These are phyloP conservation scores for Callopanchax toddi DNA, from an alignment of 2,113 vertebrate species.

Conservation along the genomic window DNA sequence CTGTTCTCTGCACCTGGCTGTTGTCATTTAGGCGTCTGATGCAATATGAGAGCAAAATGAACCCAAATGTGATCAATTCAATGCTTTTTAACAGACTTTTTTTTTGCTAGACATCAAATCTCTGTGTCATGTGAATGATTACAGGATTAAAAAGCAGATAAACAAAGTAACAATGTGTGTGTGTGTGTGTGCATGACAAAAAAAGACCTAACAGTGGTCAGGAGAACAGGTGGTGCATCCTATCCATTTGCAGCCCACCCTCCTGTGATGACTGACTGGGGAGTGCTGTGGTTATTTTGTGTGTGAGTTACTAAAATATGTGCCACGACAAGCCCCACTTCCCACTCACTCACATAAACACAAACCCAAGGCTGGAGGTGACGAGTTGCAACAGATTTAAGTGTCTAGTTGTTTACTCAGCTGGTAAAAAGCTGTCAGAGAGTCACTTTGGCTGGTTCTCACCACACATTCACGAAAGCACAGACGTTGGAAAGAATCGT, in stretches of 20 bases:
- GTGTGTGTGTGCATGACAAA: background rate
- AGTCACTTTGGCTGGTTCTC: too few species aligned
- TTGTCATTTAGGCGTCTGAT: constrained; percentile 43
- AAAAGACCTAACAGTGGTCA: constrained; percentile 13
- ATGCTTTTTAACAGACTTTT: background rate
- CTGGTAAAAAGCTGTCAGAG: background rate
- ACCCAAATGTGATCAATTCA: background rate
- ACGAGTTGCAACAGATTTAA: constrained; percentile 30
- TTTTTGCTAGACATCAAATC: too few species aligned
- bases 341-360: constrained; percentile 19
- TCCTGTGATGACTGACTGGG: constrained; percentile 36
- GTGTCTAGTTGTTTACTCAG: background rate
- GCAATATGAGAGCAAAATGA: constrained; percentile 22
- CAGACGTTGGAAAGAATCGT: background rate
- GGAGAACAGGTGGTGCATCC: constrained; percentile 55
- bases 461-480: too few species aligned
- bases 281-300: constrained; percentile 15
- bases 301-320: constrained; percentile 13
- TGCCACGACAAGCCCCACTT: constrained; percentile 1
- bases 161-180: background rate
- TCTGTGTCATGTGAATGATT: background rate
- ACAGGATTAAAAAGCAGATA: background rate
- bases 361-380: constrained; percentile 4
- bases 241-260: constrained; percentile 34
- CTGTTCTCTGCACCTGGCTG: constrained; percentile 27